These are phyloP conservation scores for Andrena cerasifolii DNA, from an alignment of 1,140 invertebrate genomes.

Conservation along the genomic window DNA sequence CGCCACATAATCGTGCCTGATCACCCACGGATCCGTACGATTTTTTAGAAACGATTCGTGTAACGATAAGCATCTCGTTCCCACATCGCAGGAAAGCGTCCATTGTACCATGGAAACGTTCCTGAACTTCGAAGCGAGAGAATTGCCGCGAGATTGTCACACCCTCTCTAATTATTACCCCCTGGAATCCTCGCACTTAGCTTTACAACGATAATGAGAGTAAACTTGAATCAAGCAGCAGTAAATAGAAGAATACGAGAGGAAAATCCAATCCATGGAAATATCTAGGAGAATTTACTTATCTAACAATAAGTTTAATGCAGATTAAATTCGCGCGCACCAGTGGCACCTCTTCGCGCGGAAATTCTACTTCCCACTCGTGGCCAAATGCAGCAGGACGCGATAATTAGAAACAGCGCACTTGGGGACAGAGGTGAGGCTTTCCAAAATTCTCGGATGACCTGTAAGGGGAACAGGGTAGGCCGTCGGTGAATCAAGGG, in stretches of 20 bases:
- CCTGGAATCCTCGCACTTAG: neutral
- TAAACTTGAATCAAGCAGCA: too few species aligned
- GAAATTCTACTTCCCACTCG: too few species aligned
- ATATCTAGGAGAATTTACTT: too few species aligned
- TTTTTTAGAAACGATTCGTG: too few species aligned
- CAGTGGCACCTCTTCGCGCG: too few species aligned
- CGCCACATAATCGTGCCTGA: conserved; percentile 34
- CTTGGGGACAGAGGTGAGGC: neutral
- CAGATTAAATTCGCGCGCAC: too few species aligned
- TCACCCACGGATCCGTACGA: neutral
- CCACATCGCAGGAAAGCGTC: neutral
- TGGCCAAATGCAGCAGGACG: too few species aligned
- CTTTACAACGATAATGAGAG: too few species aligned
- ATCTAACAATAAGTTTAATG: too few species aligned
- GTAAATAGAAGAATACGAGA: too few species aligned
- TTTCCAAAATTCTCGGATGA: neutral
- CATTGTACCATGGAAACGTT: neutral
- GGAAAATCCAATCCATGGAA: too few species aligned
- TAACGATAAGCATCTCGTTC: neutral
- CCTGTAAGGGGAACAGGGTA: neutral
- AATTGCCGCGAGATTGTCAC: neutral
- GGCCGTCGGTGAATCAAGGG: neutral
- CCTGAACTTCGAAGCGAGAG: neutral
- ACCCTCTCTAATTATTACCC: neutral
- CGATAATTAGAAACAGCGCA: neutral